Evolutionary conservation across 2,113 vertebrate genomes (phyloP), one percentile per base, ranked within the genome.

Genomic region (Hippocampus guttulatus): DNA sequence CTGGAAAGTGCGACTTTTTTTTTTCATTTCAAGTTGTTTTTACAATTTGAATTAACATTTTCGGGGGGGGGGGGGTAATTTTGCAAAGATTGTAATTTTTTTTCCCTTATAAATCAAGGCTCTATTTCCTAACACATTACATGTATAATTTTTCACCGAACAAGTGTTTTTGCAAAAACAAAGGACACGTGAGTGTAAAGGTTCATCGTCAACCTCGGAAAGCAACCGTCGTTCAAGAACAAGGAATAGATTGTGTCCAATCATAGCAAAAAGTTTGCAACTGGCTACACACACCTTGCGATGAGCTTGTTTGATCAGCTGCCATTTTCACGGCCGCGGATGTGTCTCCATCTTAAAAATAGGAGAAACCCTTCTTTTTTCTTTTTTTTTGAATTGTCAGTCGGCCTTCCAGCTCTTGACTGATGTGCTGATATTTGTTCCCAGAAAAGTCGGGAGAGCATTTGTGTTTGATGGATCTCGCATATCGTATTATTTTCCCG

Each of bases 381-480:
- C 8, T 33, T 5, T 33, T 33, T 33, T 33, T 33, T 30, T 30
- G 2, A 33, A 33, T 33, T 5, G 30, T 33, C 30, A 3, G 20
- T 72, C 73, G 38, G 18, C 21, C 64, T 65, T 74, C 16, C 57
- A 54, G 58, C 61, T 47, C 25, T 64, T 16, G n/a, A 8, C 12
- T 21, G 23, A 69, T 11, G 18, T 15, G 52, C 51, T 18, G 6
- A 38, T 49, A 54, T 73, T 69, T 77, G 73, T 74, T 79, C 65
- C 25, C 57, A 25, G 11, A 38, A 2, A 38, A 38, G 33, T 38
- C 33, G 33, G 33, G 33, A 38, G 5, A 38, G 33, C 33, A 38
- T 38, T 38, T 38, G 33, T 6, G 5, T 38, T 38, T 38, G 33
- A 38, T 47, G 20, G 74, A 61, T 70, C 58, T 40, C 18, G 0